These are phyloP conservation scores for Ligdia adustata DNA, from an alignment of 2,888 invertebrate species.

Conservation along the genomic window DNA sequence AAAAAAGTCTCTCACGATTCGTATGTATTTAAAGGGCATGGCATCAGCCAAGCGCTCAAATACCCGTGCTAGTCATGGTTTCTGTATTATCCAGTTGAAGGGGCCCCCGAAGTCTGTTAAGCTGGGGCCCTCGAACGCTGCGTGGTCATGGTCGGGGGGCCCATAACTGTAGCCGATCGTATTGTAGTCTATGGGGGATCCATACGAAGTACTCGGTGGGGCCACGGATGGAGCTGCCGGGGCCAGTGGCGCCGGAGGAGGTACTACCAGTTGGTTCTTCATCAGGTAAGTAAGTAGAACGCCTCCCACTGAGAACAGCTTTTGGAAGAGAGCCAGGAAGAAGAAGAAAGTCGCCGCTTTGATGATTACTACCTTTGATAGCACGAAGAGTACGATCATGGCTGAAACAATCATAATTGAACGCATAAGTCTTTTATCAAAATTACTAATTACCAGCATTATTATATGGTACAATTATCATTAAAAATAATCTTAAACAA, in stretches of 20 bases:
- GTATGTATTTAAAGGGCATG: constrained; percentile 6
- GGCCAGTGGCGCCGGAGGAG: constrained; percentile 5
- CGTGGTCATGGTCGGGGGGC: constrained; percentile 62
- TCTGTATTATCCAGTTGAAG: constrained; percentile 62
- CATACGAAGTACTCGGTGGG: constrained; percentile 48
- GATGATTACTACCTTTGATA: constrained; percentile 67
- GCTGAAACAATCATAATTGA: constrained; percentile 59
- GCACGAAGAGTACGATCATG: constrained; percentile 59
- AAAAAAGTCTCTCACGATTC: constrained; percentile 8
- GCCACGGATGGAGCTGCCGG: constrained; percentile 10
- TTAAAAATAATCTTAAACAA: no score
- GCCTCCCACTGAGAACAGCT: constrained; percentile 65
- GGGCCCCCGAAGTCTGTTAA: constrained; percentile 58
- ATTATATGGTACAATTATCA: no score
- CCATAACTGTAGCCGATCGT: constrained; percentile 76
- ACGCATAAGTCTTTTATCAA: no score
- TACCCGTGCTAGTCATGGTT: constrained; percentile 39
- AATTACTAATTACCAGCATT: no score
- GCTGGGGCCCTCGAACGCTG: constrained; percentile 47
- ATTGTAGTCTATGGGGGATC: constrained; percentile 67
- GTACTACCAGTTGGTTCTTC: constrained; percentile 47
- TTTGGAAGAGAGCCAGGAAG: constrained; percentile 73
- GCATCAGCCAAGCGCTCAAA: constrained; percentile 1
- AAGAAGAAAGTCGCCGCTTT: constrained; percentile 67
- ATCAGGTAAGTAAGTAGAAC: constrained; percentile 65